phyloP scores from a whole-genome alignment of 1,140 invertebrate species.

The Ectropis grisescens region DNA sequence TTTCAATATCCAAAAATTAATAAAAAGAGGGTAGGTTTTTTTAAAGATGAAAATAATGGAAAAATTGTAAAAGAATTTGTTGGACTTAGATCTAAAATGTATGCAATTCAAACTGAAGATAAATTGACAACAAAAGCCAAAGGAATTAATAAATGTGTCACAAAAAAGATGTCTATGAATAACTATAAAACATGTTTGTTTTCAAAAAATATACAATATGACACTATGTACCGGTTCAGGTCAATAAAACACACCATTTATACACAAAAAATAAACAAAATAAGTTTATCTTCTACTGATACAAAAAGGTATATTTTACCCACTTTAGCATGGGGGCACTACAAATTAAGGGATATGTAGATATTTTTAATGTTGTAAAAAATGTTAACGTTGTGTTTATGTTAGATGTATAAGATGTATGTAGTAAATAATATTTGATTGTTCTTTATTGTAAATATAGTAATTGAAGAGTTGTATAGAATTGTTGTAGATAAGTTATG shows the following conservation, averaged over 20 bases:
- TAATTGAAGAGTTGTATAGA: too few relatives aligned
- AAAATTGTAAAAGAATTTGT: slow-evolving; percentile 29
- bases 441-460: too few relatives aligned
- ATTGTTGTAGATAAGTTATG: neutral
- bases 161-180: slow-evolving; percentile 12
- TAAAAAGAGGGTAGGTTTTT: slow-evolving; percentile 25
- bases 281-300: slow-evolving; percentile 1
- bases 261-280: slow-evolving; percentile 11
- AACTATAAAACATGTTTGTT: slow-evolving; percentile 22
- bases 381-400: too few relatives aligned
- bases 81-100: slow-evolving; percentile 22
- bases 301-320: slow-evolving; percentile 5
- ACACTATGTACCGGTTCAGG: slow-evolving; percentile 19
- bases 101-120: slow-evolving; percentile 2
- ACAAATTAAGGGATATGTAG: too few relatives aligned
- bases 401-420: too few relatives aligned
- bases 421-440: too few relatives aligned
- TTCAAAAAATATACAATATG: slow-evolving; percentile 12
- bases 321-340: slow-evolving; percentile 7
- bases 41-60: slow-evolving; percentile 30
- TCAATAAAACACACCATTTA: slow-evolving; percentile 11
- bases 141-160: slow-evolving; percentile 13
- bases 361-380: too few relatives aligned
- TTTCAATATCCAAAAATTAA: slow-evolving; percentile 18
- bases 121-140: slow-evolving; percentile 11